Evolutionary conservation across 2,113 vertebrate species (phyloP).

Genomic region (Coryphaenoides rupestris): DNA sequence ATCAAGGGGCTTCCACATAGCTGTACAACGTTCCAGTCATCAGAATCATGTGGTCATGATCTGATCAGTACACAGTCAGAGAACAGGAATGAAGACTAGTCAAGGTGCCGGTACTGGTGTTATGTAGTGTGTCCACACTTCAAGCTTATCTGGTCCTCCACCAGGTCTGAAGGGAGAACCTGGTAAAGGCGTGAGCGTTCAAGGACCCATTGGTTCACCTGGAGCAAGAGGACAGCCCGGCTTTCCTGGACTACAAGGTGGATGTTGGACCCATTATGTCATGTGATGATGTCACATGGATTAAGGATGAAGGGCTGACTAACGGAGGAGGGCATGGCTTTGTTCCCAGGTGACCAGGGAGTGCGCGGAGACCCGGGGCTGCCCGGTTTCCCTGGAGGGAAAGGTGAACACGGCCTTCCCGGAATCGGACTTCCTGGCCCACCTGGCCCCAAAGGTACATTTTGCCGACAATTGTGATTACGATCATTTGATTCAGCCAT

Average conservation of each 20-base stretch:
- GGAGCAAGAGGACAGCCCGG: slow-evolving; percentile 81
- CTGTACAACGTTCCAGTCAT: too few relatives aligned
- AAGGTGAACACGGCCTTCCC: slow-evolving; percentile 81
- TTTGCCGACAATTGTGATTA: too few relatives aligned
- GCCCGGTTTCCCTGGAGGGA: slow-evolving; percentile 82
- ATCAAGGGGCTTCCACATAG: too few relatives aligned
- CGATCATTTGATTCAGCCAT: too few relatives aligned
- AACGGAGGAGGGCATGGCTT: slow-evolving; percentile 4
- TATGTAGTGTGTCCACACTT: neutral
- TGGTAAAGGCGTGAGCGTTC: slow-evolving; percentile 68
- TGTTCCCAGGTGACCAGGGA: slow-evolving; percentile 81
- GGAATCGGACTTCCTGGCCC: slow-evolving; percentile 87
- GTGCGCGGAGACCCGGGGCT: slow-evolving; percentile 76
- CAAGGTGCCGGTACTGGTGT: neutral
- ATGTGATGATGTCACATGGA: too few relatives aligned
- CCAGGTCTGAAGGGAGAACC: slow-evolving; percentile 87
- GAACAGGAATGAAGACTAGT: too few relatives aligned
- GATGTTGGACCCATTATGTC: neutral
- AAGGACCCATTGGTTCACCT: slow-evolving; percentile 80
- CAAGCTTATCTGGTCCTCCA: neutral
- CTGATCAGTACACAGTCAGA: too few relatives aligned
- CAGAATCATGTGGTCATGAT: too few relatives aligned
- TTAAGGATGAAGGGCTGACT: too few relatives aligned
- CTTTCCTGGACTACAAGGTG: slow-evolving; percentile 84
- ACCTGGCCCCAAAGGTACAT: slow-evolving; percentile 89